Evolutionary conservation across 2,888 invertebrate genomes (phyloP), one percentile per base, ranked within the genome.

Genomic region (Muscina levida): DNA sequence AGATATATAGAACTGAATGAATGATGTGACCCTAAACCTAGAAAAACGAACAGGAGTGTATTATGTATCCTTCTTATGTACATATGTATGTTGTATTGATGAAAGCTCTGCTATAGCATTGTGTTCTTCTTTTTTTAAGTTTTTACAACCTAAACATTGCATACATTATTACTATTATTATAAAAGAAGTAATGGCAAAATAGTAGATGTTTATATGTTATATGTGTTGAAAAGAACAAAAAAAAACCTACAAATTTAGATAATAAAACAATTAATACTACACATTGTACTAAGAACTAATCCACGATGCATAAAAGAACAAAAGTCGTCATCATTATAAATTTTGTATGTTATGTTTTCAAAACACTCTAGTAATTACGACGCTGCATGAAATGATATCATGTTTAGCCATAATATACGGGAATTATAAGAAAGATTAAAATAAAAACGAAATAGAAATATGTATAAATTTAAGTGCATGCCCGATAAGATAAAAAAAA

Each of bases 161-260:
- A 65, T 46, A 59, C 53, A 62, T 59, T 59, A 72, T n/a, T n/a
- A n/a, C n/a, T n/a, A n/a, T n/a, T 48, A 75, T 62, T 77, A 82
- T n/a, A 67, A 37, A 65, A 53, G 8, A 37, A 79, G 56, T 56
- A 66, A 39, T 62, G 48, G 59, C 5, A 26, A 24, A 72, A 56
- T 46, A 75, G 59, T 82, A 76, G 51, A 74, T 82, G 78, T 82
- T 82, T 82, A 76, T 65, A 72, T 78, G 72, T 76, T 75, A 70
- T 59, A 72, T 66, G 78, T 77, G 78, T 79, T 82, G 51, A 67
- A n/a, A n/a, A n/a, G n/a, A 70, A 57, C 22, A 75, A 53, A 62
- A 44, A 57, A 59, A 22, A 68, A 68, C 31, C 8, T 51, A 19
- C 51, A 51, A 51, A 51, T 51, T 51, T 22, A 57, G 44, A 57